phyloP scores from a whole-genome alignment of 2,888 invertebrate genomes.

The Tanaodytes sp. region DNA sequence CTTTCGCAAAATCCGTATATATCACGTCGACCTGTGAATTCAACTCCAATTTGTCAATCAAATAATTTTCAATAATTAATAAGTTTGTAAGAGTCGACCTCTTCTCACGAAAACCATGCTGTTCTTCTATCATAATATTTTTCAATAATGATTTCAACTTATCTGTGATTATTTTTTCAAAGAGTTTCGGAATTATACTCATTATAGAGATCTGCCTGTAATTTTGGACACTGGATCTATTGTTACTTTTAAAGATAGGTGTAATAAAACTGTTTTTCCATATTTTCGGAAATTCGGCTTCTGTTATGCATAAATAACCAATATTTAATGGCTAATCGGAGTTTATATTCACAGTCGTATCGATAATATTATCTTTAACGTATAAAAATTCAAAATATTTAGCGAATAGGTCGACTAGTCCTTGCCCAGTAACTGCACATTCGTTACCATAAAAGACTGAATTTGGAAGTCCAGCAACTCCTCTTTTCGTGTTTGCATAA shows the following conservation, averaged over 20 bases:
- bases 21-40: no score
- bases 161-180: background rate
- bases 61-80: no score
- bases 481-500: background rate
- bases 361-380: background rate
- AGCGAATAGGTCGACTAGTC: background rate
- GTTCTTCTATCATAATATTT: conserved; percentile 2
- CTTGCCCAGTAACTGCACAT: background rate
- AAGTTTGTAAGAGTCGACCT: conserved; percentile 2
- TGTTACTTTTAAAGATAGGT: conserved; percentile 2
- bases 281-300: background rate
- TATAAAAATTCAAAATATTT: background rate
- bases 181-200: conserved; percentile 5
- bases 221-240: background rate
- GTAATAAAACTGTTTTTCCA: conserved; percentile 7
- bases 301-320: background rate
- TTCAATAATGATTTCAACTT: background rate
- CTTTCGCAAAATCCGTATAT: no score
- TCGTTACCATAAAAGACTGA: background rate
- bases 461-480: conserved; percentile 2
- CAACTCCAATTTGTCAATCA: no score
- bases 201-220: conserved; percentile 8
- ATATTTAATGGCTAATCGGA: background rate
- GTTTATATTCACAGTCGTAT: background rate
- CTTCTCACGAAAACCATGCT: conserved; percentile 3